Conservation (phyloP, 2,797 vertebrate genomes). For the Dallia pectoralis region DNA sequence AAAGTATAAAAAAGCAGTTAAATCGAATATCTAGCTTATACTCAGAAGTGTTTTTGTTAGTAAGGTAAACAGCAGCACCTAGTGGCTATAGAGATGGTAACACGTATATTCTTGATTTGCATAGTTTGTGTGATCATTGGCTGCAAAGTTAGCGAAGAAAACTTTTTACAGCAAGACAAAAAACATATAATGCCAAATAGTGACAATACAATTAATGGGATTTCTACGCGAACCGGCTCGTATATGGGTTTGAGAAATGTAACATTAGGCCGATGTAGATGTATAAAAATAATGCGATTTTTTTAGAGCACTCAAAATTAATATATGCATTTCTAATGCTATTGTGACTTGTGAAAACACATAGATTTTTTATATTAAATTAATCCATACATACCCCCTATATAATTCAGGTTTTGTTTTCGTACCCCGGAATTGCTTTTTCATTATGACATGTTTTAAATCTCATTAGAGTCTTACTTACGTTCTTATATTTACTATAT, state of each 20-base stretch:
- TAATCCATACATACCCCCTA: too few species aligned
- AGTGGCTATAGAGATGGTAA: constrained; percentile 32
- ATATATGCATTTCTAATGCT: background rate
- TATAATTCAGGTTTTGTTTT: background rate
- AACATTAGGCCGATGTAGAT: too few species aligned
- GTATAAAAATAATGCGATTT: too few species aligned
- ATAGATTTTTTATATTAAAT: too few species aligned
- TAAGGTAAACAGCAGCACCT: constrained; percentile 47
- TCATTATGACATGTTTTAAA: too few species aligned
- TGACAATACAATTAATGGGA: background rate
- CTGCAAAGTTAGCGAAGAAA: background rate
- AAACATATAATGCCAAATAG: background rate
- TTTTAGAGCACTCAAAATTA: background rate
- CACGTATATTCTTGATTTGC: background rate
- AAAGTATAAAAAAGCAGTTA: background rate
- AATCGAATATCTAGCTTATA: background rate
- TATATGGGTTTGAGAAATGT: too few species aligned
- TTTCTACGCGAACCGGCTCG: too few species aligned
- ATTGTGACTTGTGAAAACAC: too few species aligned
- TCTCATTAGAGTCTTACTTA: background rate
- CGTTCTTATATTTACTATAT: background rate
- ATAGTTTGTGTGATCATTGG: background rate
- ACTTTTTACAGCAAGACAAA: background rate
- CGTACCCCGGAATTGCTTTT: background rate
- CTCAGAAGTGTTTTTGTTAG: background rate